Conservation (phyloP, 2,797 vertebrate genomes). For the Hypotaenidia philippensis region DNA sequence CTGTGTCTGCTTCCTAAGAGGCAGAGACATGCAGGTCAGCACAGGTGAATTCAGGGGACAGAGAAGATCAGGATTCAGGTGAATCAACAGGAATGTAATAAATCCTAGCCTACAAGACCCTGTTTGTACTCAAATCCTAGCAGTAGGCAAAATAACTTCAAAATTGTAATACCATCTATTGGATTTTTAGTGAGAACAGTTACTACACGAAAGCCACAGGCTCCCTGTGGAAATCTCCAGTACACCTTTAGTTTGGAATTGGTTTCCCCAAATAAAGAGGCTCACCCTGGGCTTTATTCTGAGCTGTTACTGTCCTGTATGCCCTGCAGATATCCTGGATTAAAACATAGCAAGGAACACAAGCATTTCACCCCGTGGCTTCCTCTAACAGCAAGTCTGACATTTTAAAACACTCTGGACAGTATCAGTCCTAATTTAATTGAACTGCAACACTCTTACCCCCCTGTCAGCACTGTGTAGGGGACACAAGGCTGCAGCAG, state of each 20-base stretch:
- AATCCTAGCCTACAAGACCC: background rate
- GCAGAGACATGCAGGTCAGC: background rate
- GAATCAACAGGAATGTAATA: background rate
- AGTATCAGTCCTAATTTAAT: background rate
- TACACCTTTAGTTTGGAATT: background rate
- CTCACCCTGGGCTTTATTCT: background rate
- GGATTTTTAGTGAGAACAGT: background rate
- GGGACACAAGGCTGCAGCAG: background rate
- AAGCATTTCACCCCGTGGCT: background rate
- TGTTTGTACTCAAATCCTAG: background rate
- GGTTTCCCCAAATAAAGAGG: background rate
- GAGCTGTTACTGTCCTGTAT: background rate
- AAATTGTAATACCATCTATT: background rate
- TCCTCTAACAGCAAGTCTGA: background rate
- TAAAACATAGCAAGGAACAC: background rate
- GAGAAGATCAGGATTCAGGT: background rate
- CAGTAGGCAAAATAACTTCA: background rate
- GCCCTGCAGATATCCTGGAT: background rate
- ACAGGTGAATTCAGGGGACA: background rate
- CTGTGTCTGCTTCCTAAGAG: conserved; percentile 94
- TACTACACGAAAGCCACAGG: background rate
- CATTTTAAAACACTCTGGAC: background rate
- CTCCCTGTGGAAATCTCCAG: background rate
- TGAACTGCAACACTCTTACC: background rate
- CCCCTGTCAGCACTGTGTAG: background rate